Base-by-base conservation (phyloP, 2,888 invertebrate species). In the Carcina quercana region DNA sequence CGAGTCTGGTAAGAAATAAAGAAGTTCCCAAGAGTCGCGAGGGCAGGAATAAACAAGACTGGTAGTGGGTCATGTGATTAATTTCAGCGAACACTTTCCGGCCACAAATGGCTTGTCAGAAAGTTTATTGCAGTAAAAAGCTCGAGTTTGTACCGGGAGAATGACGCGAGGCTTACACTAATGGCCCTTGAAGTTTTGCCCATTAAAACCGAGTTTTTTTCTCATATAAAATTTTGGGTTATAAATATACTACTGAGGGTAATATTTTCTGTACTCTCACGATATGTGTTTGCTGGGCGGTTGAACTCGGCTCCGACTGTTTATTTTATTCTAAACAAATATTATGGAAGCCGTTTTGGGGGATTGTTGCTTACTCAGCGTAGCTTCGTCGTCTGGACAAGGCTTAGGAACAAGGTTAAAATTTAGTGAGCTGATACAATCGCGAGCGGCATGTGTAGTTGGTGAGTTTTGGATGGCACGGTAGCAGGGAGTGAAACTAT, bases 111-210 rank as follows among this genome's bases (percentile, higher is more conserved):
- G 73, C 65, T 68, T 72, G 72, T 74, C 76, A 76, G 65, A 71
- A 75, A 78, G 68, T 78, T 79, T 75, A 75, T 74, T 72, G 74
- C 76, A 68, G 72, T 73, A 78, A 79, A 76, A 76, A 74, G 65
- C 65, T 56, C 51, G 63, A 67, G 62, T 70, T 67, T 63, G 65
- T 67, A 62, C 61, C 60, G 57, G 52, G 60, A 66, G 66, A 69
- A 75, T 71, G 71, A 72, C 71, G 67, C 59, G 63, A 62, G 61
- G 66, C 67, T 71, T 72, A 71, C 66, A 62, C 65, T 75, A 73
- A 75, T 74, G 68, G 63, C 61, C 59, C 60, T 62, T 65, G 54
- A 69, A 75, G 61, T 74, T 76, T 63, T 47, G 58, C 57, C 56
- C 63, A 66, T 70, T 72, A 64, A 64, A 69, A 63, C 54, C 40